Evolutionary conservation across 2,113 vertebrate species (phyloP).

Genomic region (Hyaena hyaena): DNA sequence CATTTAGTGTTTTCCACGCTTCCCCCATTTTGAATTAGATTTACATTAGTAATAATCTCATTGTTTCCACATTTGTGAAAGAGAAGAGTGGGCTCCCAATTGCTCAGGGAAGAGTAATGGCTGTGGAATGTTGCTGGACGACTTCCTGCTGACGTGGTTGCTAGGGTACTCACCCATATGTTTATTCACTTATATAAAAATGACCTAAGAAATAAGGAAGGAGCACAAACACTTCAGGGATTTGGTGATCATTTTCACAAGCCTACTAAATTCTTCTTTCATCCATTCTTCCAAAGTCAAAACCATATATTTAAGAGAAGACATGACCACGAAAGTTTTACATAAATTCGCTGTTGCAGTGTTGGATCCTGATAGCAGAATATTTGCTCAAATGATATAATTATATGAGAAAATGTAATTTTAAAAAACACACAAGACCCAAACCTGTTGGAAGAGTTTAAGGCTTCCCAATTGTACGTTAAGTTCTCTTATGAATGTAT

Average conservation of each 20-base stretch:
- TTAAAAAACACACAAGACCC: background rate
- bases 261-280: background rate
- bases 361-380: background rate
- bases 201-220: background rate
- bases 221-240: background rate
- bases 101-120: background rate
- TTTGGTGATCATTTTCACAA: background rate
- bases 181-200: conserved; percentile 25
- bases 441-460: background rate
- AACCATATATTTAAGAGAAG: background rate
- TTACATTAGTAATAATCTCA: background rate
- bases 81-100: background rate
- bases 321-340: background rate
- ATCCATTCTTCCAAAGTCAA: background rate
- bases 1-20: background rate
- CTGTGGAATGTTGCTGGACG: conserved; percentile 29
- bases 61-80: background rate
- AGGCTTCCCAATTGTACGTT: background rate
- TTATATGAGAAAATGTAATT: background rate
- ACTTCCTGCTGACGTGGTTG: background rate
- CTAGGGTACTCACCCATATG: background rate
- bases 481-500: background rate
- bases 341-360: background rate
- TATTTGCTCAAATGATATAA: background rate
- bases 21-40: background rate